These are phyloP conservation scores for Pachyramphus minor DNA, from an alignment of 2,113 vertebrate genomes.

Conservation along the genomic window DNA sequence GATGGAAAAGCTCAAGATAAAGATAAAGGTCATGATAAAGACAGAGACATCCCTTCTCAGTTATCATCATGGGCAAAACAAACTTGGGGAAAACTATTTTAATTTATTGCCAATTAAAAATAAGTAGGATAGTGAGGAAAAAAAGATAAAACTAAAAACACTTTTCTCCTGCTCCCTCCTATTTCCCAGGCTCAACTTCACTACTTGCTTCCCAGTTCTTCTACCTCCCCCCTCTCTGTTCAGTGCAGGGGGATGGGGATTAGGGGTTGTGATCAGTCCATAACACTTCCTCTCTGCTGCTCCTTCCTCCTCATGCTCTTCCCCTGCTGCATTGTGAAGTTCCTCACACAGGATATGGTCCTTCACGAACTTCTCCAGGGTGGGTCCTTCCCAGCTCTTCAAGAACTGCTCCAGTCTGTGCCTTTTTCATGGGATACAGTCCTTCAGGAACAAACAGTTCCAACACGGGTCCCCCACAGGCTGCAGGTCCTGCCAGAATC, in stretches of 20 bases:
- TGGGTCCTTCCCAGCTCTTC: not conserved
- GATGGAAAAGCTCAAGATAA: not conserved
- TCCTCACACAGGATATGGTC: not conserved
- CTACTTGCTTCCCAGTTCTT: not conserved
- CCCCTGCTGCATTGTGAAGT: not conserved
- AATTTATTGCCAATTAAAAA: not conserved
- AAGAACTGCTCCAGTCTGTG: not conserved
- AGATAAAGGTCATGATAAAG: not conserved
- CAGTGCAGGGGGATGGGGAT: not conserved
- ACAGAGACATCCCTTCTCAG: not conserved
- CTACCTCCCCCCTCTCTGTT: not conserved
- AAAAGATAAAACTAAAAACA: not conserved
- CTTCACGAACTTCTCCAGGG: not conserved
- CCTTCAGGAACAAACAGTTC: not conserved
- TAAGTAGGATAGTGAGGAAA: not conserved
- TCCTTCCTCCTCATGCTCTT: not conserved
- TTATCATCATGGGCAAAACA: not conserved
- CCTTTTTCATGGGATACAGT: not conserved
- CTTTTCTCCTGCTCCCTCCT: not conserved
- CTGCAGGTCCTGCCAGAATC: not conserved
- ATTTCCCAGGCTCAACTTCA: not conserved
- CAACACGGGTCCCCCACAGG: rapidly evolving
- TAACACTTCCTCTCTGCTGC: not conserved
- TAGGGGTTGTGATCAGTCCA: not conserved
- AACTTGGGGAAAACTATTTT: not conserved